phyloP scores from a whole-genome alignment of 2,888 invertebrate species.

The Coenonympha arcania region DNA sequence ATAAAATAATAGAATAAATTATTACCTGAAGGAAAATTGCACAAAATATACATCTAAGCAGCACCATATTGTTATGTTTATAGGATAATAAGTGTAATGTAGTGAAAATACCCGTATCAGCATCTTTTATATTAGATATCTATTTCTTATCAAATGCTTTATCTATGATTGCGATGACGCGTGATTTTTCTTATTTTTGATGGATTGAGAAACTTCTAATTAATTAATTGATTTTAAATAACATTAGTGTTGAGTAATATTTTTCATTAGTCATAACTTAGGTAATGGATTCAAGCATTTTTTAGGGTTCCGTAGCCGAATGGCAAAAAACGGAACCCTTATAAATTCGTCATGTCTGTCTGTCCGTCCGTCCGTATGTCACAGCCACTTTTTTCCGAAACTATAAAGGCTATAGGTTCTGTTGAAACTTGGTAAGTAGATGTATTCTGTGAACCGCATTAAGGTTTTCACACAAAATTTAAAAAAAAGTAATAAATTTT shows the following conservation, averaged over 20 bases:
- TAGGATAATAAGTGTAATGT: background rate
- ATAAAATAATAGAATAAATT: conserved; percentile 7
- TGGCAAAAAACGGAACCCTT: no score
- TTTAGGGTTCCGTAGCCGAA: no score
- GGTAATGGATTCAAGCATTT: no score
- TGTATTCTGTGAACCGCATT: no score
- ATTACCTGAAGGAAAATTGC: conserved; percentile 7
- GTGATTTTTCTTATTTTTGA: conserved; percentile 1
- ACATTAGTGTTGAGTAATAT: background rate
- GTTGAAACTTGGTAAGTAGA: no score
- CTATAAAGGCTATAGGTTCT: no score
- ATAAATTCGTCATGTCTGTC: no score
- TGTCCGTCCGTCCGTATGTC: no score
- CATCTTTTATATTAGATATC: conserved; percentile 6
- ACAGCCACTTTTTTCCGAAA: no score
- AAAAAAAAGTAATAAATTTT: no score
- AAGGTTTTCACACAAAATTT: no score
- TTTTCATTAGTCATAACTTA: no score
- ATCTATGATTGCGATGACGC: conserved; percentile 2
- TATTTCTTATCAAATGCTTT: conserved; percentile 3
- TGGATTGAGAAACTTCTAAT: background rate
- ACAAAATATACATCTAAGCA: background rate
- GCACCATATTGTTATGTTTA: background rate
- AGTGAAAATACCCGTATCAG: background rate
- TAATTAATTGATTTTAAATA: background rate